Percentiles rank a stretch among this genome's conserved stretches.
Evolutionary conservation across 2,797 vertebrate species (phyloP).

Genomic region (Myotis daubentonii): DNA sequence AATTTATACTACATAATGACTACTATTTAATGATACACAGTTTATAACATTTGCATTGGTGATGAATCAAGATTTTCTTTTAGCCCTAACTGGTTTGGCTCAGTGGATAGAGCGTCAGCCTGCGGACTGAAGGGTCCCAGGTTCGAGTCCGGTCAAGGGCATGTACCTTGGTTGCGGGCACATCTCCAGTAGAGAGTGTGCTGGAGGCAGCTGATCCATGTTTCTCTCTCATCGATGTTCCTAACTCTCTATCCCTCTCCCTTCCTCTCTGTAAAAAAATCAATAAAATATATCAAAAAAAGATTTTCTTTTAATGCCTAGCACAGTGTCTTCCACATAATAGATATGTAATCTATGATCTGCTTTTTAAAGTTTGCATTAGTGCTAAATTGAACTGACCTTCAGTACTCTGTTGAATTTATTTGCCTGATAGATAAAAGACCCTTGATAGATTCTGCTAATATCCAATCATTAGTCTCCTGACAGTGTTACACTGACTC

Average conservation of each 20-base stretch:
- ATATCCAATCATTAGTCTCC: background rate
- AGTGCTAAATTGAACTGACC: conserved; percentile 25
- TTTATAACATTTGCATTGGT: background rate
- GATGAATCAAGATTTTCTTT: conserved; percentile 7
- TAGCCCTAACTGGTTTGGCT: background rate
- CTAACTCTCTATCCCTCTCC: too few relatives aligned
- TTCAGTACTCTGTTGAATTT: conserved; percentile 11
- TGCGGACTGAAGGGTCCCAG: too few relatives aligned
- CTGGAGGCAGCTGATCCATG: too few relatives aligned
- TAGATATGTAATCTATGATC: background rate
- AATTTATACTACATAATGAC: background rate
- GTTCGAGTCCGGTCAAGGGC: too few relatives aligned
- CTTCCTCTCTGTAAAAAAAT: too few relatives aligned
- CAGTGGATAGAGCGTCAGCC: too few relatives aligned
- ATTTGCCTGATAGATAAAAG: background rate
- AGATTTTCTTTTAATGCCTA: background rate
- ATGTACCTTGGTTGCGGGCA: too few relatives aligned
- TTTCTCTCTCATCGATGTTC: too few relatives aligned
- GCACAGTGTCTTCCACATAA: background rate
- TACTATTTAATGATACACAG: background rate
- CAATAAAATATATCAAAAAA: background rate
- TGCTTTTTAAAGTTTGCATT: background rate
- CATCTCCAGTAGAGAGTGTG: too few relatives aligned
- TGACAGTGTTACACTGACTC: background rate
- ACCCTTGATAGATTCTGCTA: background rate